Percentiles rank a stretch among this genome's conserved stretches.
These are phyloP conservation scores for Etheostoma perlongum DNA, from an alignment of 2,797 vertebrate species.

Conservation along the genomic window DNA sequence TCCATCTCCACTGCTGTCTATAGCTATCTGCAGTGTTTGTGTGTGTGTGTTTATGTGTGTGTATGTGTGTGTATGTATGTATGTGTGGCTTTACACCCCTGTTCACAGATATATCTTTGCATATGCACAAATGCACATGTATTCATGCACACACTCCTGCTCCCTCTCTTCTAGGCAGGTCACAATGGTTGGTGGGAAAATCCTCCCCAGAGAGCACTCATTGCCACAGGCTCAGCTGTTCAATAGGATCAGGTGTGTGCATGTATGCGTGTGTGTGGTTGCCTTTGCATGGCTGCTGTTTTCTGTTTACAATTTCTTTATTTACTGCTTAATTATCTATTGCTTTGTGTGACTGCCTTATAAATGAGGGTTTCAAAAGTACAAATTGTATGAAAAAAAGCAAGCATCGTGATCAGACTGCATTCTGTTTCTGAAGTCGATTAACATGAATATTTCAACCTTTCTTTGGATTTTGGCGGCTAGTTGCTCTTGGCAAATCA, in stretches of 20 bases:
- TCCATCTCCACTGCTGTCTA: slow-evolving; percentile 73
- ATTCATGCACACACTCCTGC: slow-evolving; percentile 72
- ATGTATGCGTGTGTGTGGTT: slow-evolving; percentile 44
- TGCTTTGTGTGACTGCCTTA: slow-evolving; percentile 25
- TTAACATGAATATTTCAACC: slow-evolving; percentile 60
- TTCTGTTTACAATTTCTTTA: slow-evolving; percentile 48
- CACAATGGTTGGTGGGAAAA: slow-evolving; percentile 84
- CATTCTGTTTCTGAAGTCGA: slow-evolving; percentile 33
- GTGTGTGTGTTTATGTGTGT: slow-evolving; percentile 6
- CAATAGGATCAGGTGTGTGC: slow-evolving; percentile 81
- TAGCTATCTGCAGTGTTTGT: slow-evolving; percentile 57
- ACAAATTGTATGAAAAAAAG: slow-evolving; percentile 13
- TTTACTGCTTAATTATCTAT: slow-evolving; percentile 42
- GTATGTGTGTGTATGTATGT: slow-evolving; percentile 32
- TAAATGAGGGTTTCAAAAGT: slow-evolving; percentile 19
- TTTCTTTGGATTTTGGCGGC: slow-evolving; percentile 55
- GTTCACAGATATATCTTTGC: slow-evolving; percentile 66
- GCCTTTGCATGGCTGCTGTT: slow-evolving; percentile 49
- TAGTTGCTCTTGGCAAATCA: slow-evolving; percentile 60
- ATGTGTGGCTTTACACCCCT: slow-evolving; percentile 35
- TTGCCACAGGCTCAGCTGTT: slow-evolving; percentile 82
- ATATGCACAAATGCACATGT: slow-evolving; percentile 70
- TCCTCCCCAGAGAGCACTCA: slow-evolving; percentile 80
- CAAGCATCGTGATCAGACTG: slow-evolving; percentile 5
- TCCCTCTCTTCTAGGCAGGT: slow-evolving; percentile 74